phyloP scores from a whole-genome alignment of 2,113 vertebrate genomes.

The Pteropus alecto region DNA sequence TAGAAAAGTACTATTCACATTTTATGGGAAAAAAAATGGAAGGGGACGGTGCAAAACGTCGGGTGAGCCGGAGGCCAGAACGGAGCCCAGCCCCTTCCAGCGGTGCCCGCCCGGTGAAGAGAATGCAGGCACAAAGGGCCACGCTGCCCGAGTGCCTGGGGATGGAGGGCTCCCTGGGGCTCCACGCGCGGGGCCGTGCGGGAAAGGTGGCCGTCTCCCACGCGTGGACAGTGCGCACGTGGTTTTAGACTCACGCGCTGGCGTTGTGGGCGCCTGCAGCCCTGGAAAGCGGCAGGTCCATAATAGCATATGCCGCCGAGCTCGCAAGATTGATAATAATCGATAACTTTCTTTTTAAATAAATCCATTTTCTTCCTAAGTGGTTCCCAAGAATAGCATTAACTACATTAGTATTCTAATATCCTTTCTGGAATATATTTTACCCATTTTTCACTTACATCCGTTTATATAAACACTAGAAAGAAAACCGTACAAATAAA shows the following conservation, averaged over 20 bases:
- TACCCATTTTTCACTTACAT: not conserved
- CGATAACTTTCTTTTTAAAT: not conserved
- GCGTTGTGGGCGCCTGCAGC: not conserved
- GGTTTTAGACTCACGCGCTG: too few relatives aligned
- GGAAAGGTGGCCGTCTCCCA: too few relatives aligned
- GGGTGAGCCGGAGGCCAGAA: accelerated
- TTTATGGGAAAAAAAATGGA: not conserved
- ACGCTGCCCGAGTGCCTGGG: too few relatives aligned
- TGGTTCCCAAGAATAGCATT: not conserved
- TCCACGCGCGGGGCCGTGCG: too few relatives aligned
- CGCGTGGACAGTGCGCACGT: too few relatives aligned
- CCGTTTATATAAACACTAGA: not conserved
- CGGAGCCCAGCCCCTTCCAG: too few relatives aligned
- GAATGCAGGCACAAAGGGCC: too few relatives aligned
- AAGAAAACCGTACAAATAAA: not conserved
- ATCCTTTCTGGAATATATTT: not conserved
- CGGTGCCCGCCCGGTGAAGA: too few relatives aligned
- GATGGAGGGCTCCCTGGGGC: too few relatives aligned
- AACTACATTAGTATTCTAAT: not conserved
- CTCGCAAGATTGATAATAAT: not conserved
- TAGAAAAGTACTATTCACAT: not conserved
- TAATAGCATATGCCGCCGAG: not conserved
- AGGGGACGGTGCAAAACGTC: not conserved
- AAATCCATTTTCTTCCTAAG: not conserved
- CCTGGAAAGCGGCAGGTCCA: not conserved